Base-by-base conservation (phyloP, 2,797 vertebrate genomes). In the Aeoliscus strigatus region DNA sequence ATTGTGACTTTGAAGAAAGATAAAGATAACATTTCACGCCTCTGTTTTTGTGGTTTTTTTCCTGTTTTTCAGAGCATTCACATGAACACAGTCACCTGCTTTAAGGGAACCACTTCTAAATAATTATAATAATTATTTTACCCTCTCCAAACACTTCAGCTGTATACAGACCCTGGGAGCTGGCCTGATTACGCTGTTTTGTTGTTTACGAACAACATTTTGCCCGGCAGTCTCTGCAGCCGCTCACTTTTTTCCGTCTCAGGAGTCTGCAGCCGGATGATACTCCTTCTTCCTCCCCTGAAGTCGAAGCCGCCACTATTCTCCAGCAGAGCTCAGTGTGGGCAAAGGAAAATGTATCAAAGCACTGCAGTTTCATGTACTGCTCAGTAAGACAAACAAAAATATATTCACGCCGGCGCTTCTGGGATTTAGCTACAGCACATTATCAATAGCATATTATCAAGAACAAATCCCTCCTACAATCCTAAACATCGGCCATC, bases 191-290 rank as follows among this genome's bases (percentile, higher is more conserved):
- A 63, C 51, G 57, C 58, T 27, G 67, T 63, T 66, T 50, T 47
- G 50, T 66, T 75, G 71, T 81, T 73, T 68, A 67, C 16, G 25
- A 58, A 33, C 59, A 53, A 43, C 63, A 33, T 70, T 76, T 52
- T 54, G 55, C 75, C 70, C 46, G 8, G 40, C 21, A 52, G 67
- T 32, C 47, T 55, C 12, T 51, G 42, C 47, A 64, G 53, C 53
- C 42, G 29, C 43, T 59, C 27, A 8, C 49, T 55, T 28, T 31
- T 9, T 1, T 33, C 23, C 12, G 28, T 76, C 75, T 78, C 68
- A 39, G 23, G 63, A 69, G 67, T 57, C 46, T 30, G 13, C 37
- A 33, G 32, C 26, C 63, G 52, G 62, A 47, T 63, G 48, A 57
- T 46, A 31, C 45, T 42, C 41, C 57, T 40, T 42, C 63, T 70